Conservation (phyloP, 1,140 invertebrate genomes). For the Hyphantria cunea region DNA sequence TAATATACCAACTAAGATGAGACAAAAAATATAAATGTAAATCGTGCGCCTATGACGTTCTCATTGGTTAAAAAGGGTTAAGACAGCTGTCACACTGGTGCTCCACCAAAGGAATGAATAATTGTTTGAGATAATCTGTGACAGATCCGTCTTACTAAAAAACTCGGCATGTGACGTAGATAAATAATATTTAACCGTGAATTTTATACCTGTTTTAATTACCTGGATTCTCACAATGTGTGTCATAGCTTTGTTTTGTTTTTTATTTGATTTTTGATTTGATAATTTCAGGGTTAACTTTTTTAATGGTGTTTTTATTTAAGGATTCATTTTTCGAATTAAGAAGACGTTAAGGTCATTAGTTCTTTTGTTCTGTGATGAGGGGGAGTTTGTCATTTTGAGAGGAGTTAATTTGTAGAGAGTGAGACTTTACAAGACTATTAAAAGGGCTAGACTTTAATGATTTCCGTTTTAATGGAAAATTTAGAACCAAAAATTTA, state of each 20-base stretch:
- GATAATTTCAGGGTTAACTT: conserved; percentile 11
- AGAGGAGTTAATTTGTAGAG: neutral
- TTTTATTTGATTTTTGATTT: conserved; percentile 31
- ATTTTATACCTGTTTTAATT: conserved; percentile 75
- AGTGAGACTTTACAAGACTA: too few species aligned
- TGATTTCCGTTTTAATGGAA: too few species aligned
- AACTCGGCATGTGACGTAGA: conserved; percentile 74
- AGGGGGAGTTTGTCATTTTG: neutral
- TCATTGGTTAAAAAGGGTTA: conserved; percentile 80
- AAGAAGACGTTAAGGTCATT: conserved; percentile 1
- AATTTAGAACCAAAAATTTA: too few species aligned
- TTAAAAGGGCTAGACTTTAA: too few species aligned
- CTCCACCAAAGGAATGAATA: conserved; percentile 73
- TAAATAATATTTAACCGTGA: conserved; percentile 77
- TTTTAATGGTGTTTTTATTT: conserved; percentile 2
- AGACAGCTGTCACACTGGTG: conserved; percentile 75
- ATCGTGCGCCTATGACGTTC: conserved; percentile 68
- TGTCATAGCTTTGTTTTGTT: conserved; percentile 43
- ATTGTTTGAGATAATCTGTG: conserved; percentile 75
- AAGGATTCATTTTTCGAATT: neutral
- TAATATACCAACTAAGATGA: conserved; percentile 32
- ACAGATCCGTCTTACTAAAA: conserved; percentile 79
- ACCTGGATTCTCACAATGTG: conserved; percentile 76
- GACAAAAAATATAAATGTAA: conserved; percentile 63
- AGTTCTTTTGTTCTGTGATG: neutral